Base-by-base conservation (phyloP, 2,888 invertebrate species). In the Bellardia bayeri region DNA sequence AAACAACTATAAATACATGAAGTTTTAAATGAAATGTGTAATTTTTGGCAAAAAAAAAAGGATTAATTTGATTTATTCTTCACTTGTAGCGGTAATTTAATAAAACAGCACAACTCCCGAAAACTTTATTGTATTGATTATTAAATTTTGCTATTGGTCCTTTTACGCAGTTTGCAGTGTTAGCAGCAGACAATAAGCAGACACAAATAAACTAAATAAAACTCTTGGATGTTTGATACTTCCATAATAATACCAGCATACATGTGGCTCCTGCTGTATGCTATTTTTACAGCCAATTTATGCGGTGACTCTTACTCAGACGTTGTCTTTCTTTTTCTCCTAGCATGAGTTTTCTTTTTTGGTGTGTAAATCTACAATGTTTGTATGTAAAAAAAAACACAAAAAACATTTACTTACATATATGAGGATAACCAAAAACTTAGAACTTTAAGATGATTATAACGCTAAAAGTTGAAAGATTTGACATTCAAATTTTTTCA, bases 21-120 rank as follows among this genome's bases (percentile, higher is more conserved):
- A 8, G 4, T 16, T 30, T 49, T 72, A n/a, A 64, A 72, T 63
- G 61, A 45, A n/a, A n/a, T n/a, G n/a, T n/a, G n/a, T n/a, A n/a
- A n/a, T 16, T 42, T 42, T 58, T 14, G 4, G 6, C 2, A 2
- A 2, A 8, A 9, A 9, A 33, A 13, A 16, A 2, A 45, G 13
- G 0, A 90, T 90, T 90, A 89, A 88, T 89, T 89, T 90, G 89
- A 90, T 89, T 90, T 89, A 90, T 90, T 86, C 78, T 45, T 86
- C 86, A 86, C 89, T 88, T 89, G 86, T 87, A 75, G 82, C 84
- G 56, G 58, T 85, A 85, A 85, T 80, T 85, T 80, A 85, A 85
- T 80, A 75, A 83, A 45, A 61, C 51, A 80, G 75, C 45, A 75
- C 61, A 49, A 79, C 51, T 72, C 49, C 40, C 16, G 11, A 75